Base-by-base conservation (phyloP, 1,140 invertebrate genomes). In the Hypothenemus hampei region DNA sequence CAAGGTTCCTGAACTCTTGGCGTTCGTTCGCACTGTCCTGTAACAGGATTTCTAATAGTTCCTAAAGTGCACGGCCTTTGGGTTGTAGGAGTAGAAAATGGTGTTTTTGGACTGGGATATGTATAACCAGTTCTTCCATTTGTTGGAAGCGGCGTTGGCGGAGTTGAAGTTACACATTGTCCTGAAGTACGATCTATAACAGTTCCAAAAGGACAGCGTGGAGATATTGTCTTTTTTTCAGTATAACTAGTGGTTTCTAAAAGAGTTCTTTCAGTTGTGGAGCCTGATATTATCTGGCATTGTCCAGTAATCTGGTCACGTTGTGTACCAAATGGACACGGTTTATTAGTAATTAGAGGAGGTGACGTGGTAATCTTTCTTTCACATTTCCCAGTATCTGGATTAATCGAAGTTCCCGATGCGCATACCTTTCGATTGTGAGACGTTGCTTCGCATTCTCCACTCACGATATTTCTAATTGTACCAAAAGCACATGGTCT, bases 181-280 rank as follows among this genome's bases (percentile, higher is more conserved):
- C 37, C 36, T 4, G 20, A 41, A 3, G 16, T 10, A 10, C 36
- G 49, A 40, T 21, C 29, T 31, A 8, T 37, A 21, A 15, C 33
- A 10, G 43, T 53, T 3, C 57, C 57, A 47, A 22, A 36, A 6
- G 60, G 52, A 41, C 45, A 59, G 10, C 35, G 31, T 47, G 26
- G 20, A 21, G 47, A 33, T 22, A 13, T 31, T 31, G 26, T 8
- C 26, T 13, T 31, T 13, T 31, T 13, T 13, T 31, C 26, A n/a
- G n/a, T n/a, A n/a, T n/a, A n/a, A n/a, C n/a, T n/a, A n/a, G n/a
- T n/a, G n/a, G n/a, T n/a, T n/a, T n/a, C n/a, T n/a, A n/a, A n/a
- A n/a, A n/a, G n/a, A n/a, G n/a, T n/a, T n/a, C n/a, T n/a, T n/a
- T n/a, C n/a, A n/a, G n/a, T n/a, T n/a, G n/a, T n/a, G n/a, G n/a